Evolutionary conservation across 2,797 vertebrate species (phyloP).

Genomic region (Eulemur mongoz): DNA sequence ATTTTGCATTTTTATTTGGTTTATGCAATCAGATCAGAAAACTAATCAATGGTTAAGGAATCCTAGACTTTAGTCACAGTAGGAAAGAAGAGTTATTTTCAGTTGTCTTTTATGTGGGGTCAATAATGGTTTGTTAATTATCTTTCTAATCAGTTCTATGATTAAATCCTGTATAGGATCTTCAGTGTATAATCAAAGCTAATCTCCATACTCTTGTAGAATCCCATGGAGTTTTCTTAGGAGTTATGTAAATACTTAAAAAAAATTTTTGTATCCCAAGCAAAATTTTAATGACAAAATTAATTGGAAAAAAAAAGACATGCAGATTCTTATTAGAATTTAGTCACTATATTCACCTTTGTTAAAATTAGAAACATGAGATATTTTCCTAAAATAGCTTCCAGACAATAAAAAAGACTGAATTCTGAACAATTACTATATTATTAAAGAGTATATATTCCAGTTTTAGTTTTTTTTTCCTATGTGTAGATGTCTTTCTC

Average conservation of each 20-base stretch:
- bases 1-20: constrained; percentile 7
- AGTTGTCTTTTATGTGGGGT: constrained; percentile 13
- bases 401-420: background rate
- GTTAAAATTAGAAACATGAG: constrained; percentile 24
- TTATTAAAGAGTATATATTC: background rate
- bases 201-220: constrained; percentile 6
- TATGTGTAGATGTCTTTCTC: background rate
- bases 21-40: background rate
- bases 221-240: background rate
- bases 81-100: background rate
- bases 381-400: constrained; percentile 27
- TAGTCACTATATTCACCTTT: background rate
- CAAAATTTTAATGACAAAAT: constrained; percentile 59
- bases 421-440: background rate
- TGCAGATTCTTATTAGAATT: constrained; percentile 22
- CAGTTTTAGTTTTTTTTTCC: background rate
- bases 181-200: background rate
- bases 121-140: constrained; percentile 50
- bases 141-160: constrained; percentile 53
- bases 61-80: background rate
- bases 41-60: background rate
- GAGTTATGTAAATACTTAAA: background rate
- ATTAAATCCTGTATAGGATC: constrained; percentile 30
- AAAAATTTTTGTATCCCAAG: background rate
- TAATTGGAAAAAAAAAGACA: constrained; percentile 24